Conservation (phyloP, 2,888 invertebrate species). For the Macaria liturata region DNA sequence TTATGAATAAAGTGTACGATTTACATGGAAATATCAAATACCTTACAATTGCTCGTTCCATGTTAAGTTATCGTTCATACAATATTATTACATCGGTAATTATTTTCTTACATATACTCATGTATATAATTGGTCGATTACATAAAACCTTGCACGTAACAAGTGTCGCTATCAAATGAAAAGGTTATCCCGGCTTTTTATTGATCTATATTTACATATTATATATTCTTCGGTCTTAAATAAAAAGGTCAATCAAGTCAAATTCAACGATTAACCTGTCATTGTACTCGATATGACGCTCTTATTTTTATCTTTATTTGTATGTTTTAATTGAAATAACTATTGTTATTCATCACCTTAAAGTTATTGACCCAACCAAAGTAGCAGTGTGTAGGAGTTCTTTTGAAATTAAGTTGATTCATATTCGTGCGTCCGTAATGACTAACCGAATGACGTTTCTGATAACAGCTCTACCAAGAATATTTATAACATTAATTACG, state of each 20-base stretch:
- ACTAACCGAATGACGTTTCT: slow-evolving; percentile 46
- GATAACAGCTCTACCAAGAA: slow-evolving; percentile 44
- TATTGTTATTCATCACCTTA: slow-evolving; percentile 16
- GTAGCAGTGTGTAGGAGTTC: slow-evolving; percentile 19
- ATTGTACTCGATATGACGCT: slow-evolving; percentile 4
- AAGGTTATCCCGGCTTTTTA: too few relatives aligned
- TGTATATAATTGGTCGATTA: too few relatives aligned
- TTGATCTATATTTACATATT: too few relatives aligned
- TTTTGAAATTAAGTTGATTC: slow-evolving; percentile 44
- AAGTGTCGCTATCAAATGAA: too few relatives aligned
- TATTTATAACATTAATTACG: slow-evolving; percentile 37
- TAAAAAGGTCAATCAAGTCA: slow-evolving; percentile 5
- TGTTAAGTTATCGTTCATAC: too few relatives aligned
- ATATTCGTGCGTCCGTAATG: slow-evolving; percentile 45
- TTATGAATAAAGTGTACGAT: slow-evolving; percentile 6
- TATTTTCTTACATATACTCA: too few relatives aligned
- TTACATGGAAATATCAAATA: slow-evolving; percentile 12
- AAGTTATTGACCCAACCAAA: slow-evolving; percentile 27
- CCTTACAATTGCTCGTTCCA: slow-evolving; percentile 6
- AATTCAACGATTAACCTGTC: slow-evolving; percentile 9
- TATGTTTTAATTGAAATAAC: slow-evolving; percentile 9
- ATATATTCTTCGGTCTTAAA: neutral
- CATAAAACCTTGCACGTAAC: too few relatives aligned
- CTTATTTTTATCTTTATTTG: slow-evolving; percentile 8
- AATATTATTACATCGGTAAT: too few relatives aligned